phyloP scores from a whole-genome alignment of 1,140 invertebrate genomes.

The Drosophila orosa region DNA sequence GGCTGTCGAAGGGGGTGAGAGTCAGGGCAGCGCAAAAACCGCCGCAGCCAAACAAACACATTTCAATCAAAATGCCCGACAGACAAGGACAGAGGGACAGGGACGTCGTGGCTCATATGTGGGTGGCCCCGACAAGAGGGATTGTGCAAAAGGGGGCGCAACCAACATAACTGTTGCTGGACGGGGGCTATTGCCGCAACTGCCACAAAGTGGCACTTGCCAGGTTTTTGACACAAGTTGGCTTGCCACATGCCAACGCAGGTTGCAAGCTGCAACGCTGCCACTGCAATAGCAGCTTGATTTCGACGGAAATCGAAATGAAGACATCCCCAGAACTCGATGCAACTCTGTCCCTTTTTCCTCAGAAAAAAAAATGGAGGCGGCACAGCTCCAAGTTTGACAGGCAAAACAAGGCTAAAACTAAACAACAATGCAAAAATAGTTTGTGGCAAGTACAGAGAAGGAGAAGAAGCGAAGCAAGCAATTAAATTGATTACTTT shows the following conservation, averaged over 20 bases:
- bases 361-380: neutral
- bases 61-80: conserved; percentile 76
- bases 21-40: conserved; percentile 40
- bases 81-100: conserved; percentile 29
- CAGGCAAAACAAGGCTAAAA: conserved; percentile 22
- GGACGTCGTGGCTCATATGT: conserved; percentile 30
- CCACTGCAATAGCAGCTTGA: conserved; percentile 39
- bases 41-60: conserved; percentile 78
- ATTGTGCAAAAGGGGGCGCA: conserved; percentile 5
- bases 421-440: conserved; percentile 33
- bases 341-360: conserved; percentile 54
- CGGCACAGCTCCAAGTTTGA: conserved; percentile 20
- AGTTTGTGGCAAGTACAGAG: conserved; percentile 2
- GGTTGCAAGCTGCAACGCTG: conserved; percentile 27
- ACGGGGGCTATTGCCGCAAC: conserved; percentile 58
- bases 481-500: conserved; percentile 13
- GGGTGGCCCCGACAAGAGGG: conserved; percentile 46
- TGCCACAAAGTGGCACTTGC: conserved; percentile 75
- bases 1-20: conserved; percentile 1
- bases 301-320: conserved; percentile 59
- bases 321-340: conserved; percentile 45
- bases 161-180: conserved; percentile 62
- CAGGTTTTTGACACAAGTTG: conserved; percentile 71
- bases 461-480: neutral
- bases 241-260: conserved; percentile 40